Evolutionary conservation across 2,113 vertebrate species (phyloP).

Genomic region (Propithecus coquereli): DNA sequence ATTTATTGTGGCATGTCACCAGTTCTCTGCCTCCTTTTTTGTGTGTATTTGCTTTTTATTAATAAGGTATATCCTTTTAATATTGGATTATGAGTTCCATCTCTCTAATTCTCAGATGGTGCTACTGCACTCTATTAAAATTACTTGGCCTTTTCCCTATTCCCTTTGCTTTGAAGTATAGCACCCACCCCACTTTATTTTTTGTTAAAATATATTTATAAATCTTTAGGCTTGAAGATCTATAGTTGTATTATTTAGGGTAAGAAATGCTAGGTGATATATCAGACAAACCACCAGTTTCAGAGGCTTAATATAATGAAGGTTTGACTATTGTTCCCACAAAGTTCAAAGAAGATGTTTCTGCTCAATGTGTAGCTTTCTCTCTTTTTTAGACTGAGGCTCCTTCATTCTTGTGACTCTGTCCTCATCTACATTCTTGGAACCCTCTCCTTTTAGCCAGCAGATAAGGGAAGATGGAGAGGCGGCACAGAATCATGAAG

Average conservation of each 20-base stretch:
- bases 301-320: neutral
- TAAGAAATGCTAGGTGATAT: neutral
- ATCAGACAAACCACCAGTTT: neutral
- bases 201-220: neutral
- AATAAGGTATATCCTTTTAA: neutral
- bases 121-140: neutral
- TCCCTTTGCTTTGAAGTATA: neutral
- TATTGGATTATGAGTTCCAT: neutral
- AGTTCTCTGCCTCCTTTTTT: neutral
- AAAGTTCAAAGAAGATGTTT: neutral
- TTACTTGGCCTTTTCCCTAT: neutral
- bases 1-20: neutral
- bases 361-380: neutral
- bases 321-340: neutral
- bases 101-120: neutral
- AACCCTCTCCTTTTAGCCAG: neutral
- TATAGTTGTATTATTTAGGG: neutral
- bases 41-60: neutral
- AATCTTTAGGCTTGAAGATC: neutral
- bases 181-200: neutral
- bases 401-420: neutral
- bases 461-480: neutral
- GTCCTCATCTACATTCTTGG: neutral
- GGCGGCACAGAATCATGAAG: neutral
- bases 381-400: neutral